These are phyloP conservation scores for Argopecten irradians DNA, from an alignment of 1,140 invertebrate species.

Conservation along the genomic window DNA sequence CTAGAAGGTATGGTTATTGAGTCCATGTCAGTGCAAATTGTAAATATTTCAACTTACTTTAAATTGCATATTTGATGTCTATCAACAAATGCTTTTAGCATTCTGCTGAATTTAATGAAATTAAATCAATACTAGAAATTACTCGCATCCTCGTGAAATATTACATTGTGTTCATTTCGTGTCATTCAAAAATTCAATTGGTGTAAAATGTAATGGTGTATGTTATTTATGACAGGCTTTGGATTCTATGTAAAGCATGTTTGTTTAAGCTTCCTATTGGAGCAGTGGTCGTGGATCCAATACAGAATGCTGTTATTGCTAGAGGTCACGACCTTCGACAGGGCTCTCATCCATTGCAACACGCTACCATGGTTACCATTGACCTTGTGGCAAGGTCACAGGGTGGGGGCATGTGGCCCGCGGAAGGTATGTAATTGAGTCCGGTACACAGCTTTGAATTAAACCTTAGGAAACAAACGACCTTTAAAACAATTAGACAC, in stretches of 20 bases:
- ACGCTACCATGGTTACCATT: conserved; percentile 90
- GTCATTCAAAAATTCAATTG: not conserved
- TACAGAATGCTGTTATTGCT: conserved; percentile 76
- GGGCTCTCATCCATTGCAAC: conserved; percentile 85
- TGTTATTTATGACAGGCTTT: not conserved
- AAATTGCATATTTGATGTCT: no score
- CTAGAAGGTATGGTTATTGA: no score
- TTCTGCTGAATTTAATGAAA: no score
- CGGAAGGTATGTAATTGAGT: not conserved
- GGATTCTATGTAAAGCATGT: no score
- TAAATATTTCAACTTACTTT: no score
- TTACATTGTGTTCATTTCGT: not conserved
- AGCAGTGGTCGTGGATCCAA: conserved; percentile 73
- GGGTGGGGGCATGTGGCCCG: conserved; percentile 86
- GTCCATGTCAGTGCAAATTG: no score
- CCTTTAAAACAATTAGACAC: no score
- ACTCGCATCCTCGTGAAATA: no score
- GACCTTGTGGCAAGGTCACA: conserved; percentile 90
- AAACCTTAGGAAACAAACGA: not conserved
- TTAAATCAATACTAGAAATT: no score
- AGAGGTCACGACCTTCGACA: conserved; percentile 81
- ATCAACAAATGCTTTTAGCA: no score
- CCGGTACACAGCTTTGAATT: not conserved
- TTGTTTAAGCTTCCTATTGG: conserved; percentile 62
- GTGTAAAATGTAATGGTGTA: not conserved